Evolutionary conservation across 2,113 vertebrate genomes (phyloP).

Genomic region (Clarias gariepinus): DNA sequence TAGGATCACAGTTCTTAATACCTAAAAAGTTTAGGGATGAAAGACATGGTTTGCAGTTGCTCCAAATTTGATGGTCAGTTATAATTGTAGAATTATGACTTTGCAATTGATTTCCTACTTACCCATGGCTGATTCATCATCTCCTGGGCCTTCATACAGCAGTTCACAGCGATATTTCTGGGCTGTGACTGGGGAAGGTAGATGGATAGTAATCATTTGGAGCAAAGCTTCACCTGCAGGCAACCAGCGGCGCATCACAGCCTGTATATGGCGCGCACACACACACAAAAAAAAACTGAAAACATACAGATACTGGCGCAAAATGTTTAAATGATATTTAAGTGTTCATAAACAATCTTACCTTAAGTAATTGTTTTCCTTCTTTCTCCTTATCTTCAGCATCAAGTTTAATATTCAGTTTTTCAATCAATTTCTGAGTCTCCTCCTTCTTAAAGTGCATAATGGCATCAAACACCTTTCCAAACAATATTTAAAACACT

Average conservation of each 20-base stretch:
- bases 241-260: conserved; percentile 68
- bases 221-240: conserved; percentile 66
- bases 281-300: background rate
- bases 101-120: conserved; percentile 28
- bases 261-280: conserved; percentile 42
- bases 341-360: conserved; percentile 23
- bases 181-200: conserved; percentile 65
- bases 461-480: conserved; percentile 70
- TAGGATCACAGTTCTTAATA: conserved; percentile 69
- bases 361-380: conserved; percentile 69
- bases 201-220: conserved; percentile 69
- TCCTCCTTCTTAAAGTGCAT: conserved; percentile 74
- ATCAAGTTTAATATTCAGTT: conserved; percentile 67
- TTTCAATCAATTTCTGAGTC: conserved; percentile 65
- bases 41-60: background rate
- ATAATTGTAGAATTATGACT: background rate
- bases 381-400: conserved; percentile 64
- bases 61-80: background rate
- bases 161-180: conserved; percentile 67
- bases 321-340: background rate
- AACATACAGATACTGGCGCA: background rate
- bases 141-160: conserved; percentile 65
- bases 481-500: background rate
- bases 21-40: conserved; percentile 48
- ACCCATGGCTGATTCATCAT: conserved; percentile 66